These are phyloP conservation scores for Drosophila fulvimacula DNA, from an alignment of 2,888 invertebrate species.

Conservation along the genomic window DNA sequence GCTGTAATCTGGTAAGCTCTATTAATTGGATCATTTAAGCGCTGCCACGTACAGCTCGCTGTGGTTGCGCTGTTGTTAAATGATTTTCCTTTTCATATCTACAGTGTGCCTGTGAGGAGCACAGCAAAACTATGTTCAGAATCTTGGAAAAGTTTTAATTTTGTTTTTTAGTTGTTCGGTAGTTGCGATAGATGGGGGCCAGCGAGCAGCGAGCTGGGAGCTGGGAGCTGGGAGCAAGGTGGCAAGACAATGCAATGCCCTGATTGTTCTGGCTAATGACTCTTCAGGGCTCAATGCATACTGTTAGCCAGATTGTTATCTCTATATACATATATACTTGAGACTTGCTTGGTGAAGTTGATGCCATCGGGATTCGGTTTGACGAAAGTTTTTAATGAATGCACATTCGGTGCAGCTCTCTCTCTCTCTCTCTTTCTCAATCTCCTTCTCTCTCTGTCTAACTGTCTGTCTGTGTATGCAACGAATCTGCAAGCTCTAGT, in stretches of 20 bases:
- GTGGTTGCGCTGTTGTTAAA: neutral
- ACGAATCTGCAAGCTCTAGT: slow-evolving; percentile 28
- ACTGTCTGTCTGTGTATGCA: neutral
- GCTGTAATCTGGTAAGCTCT: slow-evolving; percentile 1
- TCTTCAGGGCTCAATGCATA: slow-evolving; percentile 4
- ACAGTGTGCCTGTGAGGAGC: neutral
- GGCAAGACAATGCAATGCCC: neutral
- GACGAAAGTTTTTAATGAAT: slow-evolving; percentile 42
- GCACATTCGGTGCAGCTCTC: slow-evolving; percentile 33
- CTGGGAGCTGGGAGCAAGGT: neutral
- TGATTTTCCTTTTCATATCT: slow-evolving; percentile 3
- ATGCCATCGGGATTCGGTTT: slow-evolving; percentile 15
- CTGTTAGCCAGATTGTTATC: slow-evolving; percentile 8
- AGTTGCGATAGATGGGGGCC: neutral
- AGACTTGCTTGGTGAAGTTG: slow-evolving; percentile 19
- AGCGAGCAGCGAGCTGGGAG: neutral
- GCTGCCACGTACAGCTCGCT: neutral
- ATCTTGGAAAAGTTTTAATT: slow-evolving; percentile 13
- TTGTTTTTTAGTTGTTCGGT: slow-evolving; percentile 6
- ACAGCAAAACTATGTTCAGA: neutral
- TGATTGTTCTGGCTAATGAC: slow-evolving; percentile 30
- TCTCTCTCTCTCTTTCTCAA: neutral
- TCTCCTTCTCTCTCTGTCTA: neutral
- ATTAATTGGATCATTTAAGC: slow-evolving; percentile 11
- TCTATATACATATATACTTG: neutral